These are phyloP conservation scores for Oxytorus armatus DNA, from an alignment of 2,888 invertebrate genomes.

Conservation along the genomic window DNA sequence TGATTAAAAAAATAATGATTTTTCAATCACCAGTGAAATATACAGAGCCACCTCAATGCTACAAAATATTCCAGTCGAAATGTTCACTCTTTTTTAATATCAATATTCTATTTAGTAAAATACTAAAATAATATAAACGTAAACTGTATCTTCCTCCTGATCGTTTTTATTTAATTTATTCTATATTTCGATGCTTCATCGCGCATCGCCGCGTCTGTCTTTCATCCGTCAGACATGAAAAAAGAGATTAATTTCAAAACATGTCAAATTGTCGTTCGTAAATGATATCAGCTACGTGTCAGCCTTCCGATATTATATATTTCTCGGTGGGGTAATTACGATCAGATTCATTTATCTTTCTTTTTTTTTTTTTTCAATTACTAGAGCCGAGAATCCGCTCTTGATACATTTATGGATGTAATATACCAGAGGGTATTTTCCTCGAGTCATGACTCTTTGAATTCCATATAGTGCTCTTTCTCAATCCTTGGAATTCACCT, in stretches of 20 bases:
- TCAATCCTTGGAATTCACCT: slow-evolving; percentile 27
- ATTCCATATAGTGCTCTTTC: slow-evolving; percentile 18
- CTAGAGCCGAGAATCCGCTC: neutral
- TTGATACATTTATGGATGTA: slow-evolving; percentile 13
- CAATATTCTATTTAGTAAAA: too few relatives aligned
- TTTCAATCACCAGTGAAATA: neutral
- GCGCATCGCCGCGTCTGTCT: too few relatives aligned
- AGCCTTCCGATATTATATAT: neutral
- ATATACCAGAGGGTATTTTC: slow-evolving; percentile 10
- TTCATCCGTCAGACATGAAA: neutral
- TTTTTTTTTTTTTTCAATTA: neutral
- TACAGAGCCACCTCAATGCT: too few relatives aligned
- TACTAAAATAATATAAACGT: neutral
- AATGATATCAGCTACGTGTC: neutral
- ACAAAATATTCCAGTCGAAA: too few relatives aligned
- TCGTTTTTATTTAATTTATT: neutral
- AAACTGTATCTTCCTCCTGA: neutral
- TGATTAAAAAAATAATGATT: neutral
- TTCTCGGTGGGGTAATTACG: slow-evolving; percentile 9
- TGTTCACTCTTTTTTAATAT: too few relatives aligned
- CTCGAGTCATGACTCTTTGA: slow-evolving; percentile 23
- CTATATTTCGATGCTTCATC: neutral
- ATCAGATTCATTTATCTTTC: neutral
- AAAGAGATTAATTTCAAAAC: neutral
- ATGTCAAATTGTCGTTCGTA: neutral